Base-by-base conservation (phyloP, 2,888 invertebrate species). In the Chrysotoxum bicinctum region DNA sequence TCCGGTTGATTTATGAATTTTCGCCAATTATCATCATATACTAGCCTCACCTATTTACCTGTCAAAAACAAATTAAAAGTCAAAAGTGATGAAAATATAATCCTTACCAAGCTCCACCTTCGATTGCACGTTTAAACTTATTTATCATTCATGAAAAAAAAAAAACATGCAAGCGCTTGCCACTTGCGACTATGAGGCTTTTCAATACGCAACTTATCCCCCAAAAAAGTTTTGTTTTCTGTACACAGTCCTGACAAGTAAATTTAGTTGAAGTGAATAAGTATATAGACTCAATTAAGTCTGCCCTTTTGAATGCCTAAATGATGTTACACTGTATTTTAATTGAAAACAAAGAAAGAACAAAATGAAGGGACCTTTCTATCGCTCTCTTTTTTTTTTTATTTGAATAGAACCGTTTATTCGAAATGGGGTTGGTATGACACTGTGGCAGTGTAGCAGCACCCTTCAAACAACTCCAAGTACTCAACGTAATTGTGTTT, bases 281-380 rank as follows among this genome's bases (percentile, higher is more conserved):
- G 2, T 8, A 32, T 32, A 35, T 14, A 35, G 16, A 56, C 69
- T 43, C 70, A 79, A 79, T 75, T 80, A 79, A 76, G 56, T 54
- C 79, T 84, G 79, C 75, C 79, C 84, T 84, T 80, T 84, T 84
- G 75, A 84, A 76, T 48, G 79, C 75, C 75, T 84, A 79, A 84
- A 84, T 72, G 79, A 70, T 60, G 72, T 75, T 79, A 79, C 79
- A 79, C 79, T 75, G 75, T 76, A 70, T 75, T 70, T 79, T 84
- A 84, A 84, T 84, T 84, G 84, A 80, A 75, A 83, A 56, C 58
- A 73, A 50, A 50, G 56, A 52, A 35, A 73, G 35, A 68, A 76
- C 35, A 56, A 45, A 74, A 43, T n/a, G 12, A 58, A 64, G 35
- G 40, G 48, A 76, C 58, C 45, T 35, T 56, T 32, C 19, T 21